Conservation (phyloP, 1,140 invertebrate species). For the Chironomus striatipennis region DNA sequence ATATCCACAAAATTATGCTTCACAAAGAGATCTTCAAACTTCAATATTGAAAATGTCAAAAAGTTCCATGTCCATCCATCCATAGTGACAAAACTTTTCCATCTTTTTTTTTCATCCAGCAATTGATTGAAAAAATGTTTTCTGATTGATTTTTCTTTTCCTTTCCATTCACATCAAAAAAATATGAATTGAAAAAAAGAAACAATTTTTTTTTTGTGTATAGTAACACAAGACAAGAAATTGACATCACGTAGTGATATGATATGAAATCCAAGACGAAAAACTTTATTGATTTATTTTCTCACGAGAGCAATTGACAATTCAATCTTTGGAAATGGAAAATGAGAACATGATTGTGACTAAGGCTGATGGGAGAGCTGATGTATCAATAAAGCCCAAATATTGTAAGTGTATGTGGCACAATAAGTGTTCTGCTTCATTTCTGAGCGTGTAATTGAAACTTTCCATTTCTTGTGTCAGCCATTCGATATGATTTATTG, state of each 20-base stretch:
- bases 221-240: neutral
- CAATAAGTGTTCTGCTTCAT: too few species aligned
- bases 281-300: slow-evolving; percentile 9
- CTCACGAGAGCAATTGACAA: slow-evolving; percentile 1
- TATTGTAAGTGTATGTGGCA: too few species aligned
- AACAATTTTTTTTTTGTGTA: neutral
- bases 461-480: neutral
- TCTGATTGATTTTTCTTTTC: neutral
- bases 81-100: neutral
- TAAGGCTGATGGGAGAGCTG: neutral
- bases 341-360: neutral
- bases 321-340: neutral
- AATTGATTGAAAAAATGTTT: neutral
- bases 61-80: neutral
- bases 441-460: neutral
- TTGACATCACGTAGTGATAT: slow-evolving; percentile 7
- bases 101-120: too few species aligned
- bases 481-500: too few species aligned
- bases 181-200: neutral
- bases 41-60: neutral
- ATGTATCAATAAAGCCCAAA: neutral
- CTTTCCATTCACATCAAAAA: neutral
- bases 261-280: neutral
- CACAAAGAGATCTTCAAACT: neutral
- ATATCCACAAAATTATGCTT: neutral